Conservation (phyloP, 2,888 invertebrate genomes). For the Dilophus febrilis region DNA sequence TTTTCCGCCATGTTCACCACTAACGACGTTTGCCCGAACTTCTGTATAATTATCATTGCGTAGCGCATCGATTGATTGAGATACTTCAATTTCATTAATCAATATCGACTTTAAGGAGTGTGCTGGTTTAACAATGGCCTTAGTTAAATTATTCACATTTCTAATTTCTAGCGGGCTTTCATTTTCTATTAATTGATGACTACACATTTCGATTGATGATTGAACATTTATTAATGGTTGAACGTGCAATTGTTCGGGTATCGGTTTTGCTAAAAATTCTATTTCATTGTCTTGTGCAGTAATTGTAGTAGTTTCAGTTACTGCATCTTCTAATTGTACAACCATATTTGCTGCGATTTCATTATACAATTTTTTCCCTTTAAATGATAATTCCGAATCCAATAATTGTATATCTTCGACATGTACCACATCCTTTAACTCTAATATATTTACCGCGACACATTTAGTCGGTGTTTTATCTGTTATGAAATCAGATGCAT, state of each 20-base stretch:
- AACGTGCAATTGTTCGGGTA: slow-evolving; percentile 27
- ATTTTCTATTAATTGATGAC: background rate
- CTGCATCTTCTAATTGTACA: slow-evolving; percentile 32
- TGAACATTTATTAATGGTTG: background rate
- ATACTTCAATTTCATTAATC: slow-evolving; percentile 6
- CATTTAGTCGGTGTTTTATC: slow-evolving; percentile 34
- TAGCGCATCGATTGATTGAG: too few species aligned
- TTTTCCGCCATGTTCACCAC: slow-evolving; percentile 17
- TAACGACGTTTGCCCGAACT: too few species aligned
- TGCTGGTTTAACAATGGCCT: slow-evolving; percentile 5
- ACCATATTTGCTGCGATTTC: slow-evolving; percentile 35
- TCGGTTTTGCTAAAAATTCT: slow-evolving; percentile 16
- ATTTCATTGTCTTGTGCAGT: slow-evolving; percentile 18
- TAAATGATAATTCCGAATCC: slow-evolving; percentile 35
- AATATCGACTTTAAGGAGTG: slow-evolving; percentile 5
- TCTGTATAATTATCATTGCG: too few species aligned
- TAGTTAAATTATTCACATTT: too few species aligned
- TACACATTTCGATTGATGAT: background rate
- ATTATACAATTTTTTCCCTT: slow-evolving; percentile 35
- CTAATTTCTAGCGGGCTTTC: background rate
- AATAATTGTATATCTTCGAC: slow-evolving; percentile 40
- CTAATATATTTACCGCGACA: slow-evolving; percentile 39
- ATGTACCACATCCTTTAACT: slow-evolving; percentile 39
- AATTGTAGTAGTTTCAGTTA: slow-evolving; percentile 41
- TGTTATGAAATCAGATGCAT: slow-evolving; percentile 38